Evolutionary conservation across 2,797 vertebrate species (phyloP).

Genomic region (Gouania willdenowi): DNA sequence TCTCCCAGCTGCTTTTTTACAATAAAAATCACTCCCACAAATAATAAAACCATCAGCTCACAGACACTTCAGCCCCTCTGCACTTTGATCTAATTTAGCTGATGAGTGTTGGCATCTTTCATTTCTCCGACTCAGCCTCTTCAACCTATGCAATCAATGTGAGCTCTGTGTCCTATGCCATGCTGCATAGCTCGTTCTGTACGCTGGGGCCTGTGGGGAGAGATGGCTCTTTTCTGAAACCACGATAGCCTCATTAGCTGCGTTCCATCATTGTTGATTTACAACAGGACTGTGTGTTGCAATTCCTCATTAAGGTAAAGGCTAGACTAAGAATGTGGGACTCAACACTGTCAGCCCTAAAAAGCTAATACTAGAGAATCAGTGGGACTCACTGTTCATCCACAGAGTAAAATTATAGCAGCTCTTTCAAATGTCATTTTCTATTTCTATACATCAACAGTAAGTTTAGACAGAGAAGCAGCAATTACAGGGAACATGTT

Average conservation of each 20-base stretch:
- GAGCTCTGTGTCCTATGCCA: constrained; percentile 64
- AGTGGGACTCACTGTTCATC: constrained; percentile 67
- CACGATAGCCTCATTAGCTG: constrained; percentile 85
- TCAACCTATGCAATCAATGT: constrained; percentile 74
- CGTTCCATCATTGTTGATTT: constrained; percentile 84
- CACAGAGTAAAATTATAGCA: constrained; percentile 25
- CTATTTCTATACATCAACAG: constrained; percentile 33
- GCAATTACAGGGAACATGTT: constrained; percentile 31
- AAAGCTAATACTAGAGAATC: constrained; percentile 64
- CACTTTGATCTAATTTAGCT: constrained; percentile 70
- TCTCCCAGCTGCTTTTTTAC: constrained; percentile 59
- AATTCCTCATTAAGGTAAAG: constrained; percentile 85
- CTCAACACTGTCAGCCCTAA: constrained; percentile 67
- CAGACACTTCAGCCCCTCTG: constrained; percentile 53
- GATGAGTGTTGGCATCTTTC: constrained; percentile 72
- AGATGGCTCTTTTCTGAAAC: constrained; percentile 74
- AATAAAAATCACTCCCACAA: constrained; percentile 59
- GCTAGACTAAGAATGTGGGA: constrained; percentile 64
- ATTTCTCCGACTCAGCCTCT: constrained; percentile 65
- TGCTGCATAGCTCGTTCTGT: constrained; percentile 50
- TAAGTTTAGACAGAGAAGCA: constrained; percentile 27
- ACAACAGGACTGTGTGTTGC: constrained; percentile 81
- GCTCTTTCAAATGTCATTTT: constrained; percentile 9
- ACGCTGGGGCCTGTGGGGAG: constrained; percentile 71
- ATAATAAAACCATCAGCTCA: constrained; percentile 49